Conservation (phyloP, 2,888 invertebrate genomes). For the Drosophila tripunctata region DNA sequence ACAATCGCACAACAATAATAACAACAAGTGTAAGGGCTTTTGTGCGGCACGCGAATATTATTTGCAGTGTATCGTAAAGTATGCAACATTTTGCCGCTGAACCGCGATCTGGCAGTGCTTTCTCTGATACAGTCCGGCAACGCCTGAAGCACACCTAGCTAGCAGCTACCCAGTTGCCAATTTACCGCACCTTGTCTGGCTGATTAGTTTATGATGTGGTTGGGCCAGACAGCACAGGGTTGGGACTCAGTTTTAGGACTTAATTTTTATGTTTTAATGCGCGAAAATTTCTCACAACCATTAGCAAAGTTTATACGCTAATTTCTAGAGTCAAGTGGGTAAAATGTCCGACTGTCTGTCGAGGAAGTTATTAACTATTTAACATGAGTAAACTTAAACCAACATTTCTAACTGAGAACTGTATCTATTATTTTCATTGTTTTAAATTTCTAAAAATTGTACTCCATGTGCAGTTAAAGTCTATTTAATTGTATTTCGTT, state of each 20-base stretch:
- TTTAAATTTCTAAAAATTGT: not conserved
- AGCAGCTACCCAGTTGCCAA: not conserved
- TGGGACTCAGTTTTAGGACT: not conserved
- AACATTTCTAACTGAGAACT: too few relatives aligned
- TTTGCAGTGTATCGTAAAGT: constrained; percentile 65
- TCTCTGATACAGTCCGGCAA: constrained; percentile 31
- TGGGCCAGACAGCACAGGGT: constrained; percentile 17
- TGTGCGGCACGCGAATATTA: constrained; percentile 72
- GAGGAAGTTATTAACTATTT: constrained; percentile 46
- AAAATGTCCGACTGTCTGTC: constrained; percentile 26
- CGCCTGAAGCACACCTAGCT: constrained; percentile 31
- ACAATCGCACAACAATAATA: constrained; percentile 65
- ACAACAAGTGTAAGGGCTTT: constrained; percentile 19
- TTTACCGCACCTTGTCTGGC: constrained; percentile 54
- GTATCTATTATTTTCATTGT: too few relatives aligned
- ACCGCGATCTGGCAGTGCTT: not conserved
- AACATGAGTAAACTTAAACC: constrained; percentile 17
- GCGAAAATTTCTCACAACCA: constrained; percentile 14
- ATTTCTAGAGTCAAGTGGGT: constrained; percentile 22
- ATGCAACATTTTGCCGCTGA: constrained; percentile 71
- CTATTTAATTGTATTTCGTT: not conserved
- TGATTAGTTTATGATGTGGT: constrained; percentile 74
- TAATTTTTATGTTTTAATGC: constrained; percentile 23
- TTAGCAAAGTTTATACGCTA: constrained; percentile 37
- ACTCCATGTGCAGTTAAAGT: not conserved